Percentiles rank a stretch among this genome's conserved stretches.
phyloP scores from a whole-genome alignment of 2,113 vertebrate species.

The Labrus mixtus region DNA sequence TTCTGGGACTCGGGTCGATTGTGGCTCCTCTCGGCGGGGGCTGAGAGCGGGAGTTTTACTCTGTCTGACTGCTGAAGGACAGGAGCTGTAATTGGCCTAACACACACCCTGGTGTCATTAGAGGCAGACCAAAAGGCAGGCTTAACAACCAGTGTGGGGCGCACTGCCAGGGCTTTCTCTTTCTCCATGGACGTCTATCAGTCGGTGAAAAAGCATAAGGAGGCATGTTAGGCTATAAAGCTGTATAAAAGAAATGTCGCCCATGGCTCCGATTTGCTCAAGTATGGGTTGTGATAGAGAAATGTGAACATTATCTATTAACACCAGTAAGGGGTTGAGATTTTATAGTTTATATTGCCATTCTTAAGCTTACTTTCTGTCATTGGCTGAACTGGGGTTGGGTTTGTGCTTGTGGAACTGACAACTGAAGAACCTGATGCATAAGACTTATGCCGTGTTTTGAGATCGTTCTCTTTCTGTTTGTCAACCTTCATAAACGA shows the following conservation, averaged over 20 bases:
- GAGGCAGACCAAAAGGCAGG: slow-evolving; percentile 70
- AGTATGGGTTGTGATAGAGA: slow-evolving; percentile 9
- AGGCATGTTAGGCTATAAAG: slow-evolving; percentile 63
- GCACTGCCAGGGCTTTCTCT: slow-evolving; percentile 49
- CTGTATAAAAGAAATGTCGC: slow-evolving; percentile 58
- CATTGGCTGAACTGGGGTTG: neutral
- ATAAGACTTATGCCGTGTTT: neutral
- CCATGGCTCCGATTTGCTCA: slow-evolving; percentile 49
- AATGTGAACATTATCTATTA: slow-evolving; percentile 6
- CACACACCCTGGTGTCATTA: slow-evolving; percentile 72
- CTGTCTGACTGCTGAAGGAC: slow-evolving; percentile 70
- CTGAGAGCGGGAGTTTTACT: slow-evolving; percentile 69
- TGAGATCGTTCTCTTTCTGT: neutral
- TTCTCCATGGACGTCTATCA: slow-evolving; percentile 52
- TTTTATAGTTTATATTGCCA: slow-evolving; percentile 2
- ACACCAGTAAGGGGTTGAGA: neutral
- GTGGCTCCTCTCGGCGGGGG: slow-evolving; percentile 63
- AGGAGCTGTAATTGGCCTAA: slow-evolving; percentile 74
- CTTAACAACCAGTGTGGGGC: slow-evolving; percentile 70
- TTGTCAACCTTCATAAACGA: neutral
- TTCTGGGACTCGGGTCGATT: slow-evolving; percentile 59
- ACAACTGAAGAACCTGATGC: slow-evolving; percentile 14
- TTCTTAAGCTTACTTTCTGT: neutral
- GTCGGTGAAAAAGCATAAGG: slow-evolving; percentile 59
- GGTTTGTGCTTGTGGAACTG: neutral